These are phyloP conservation scores for Platerodrilus igneus DNA, from an alignment of 2,888 invertebrate genomes.

Conservation along the genomic window DNA sequence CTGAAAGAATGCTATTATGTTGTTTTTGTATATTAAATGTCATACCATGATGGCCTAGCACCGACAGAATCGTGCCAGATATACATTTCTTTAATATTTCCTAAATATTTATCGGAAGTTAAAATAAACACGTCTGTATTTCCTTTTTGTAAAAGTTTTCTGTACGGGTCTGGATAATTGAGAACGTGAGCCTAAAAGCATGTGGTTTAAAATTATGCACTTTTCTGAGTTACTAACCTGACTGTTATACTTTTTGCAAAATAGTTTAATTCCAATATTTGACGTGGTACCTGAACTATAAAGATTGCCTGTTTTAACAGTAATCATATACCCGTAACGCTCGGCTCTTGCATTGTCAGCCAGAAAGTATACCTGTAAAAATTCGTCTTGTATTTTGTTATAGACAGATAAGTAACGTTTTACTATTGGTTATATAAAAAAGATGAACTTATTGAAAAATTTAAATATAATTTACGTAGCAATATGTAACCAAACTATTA, in stretches of 20 bases:
- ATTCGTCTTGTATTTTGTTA: too few species aligned
- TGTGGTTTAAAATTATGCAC: too few species aligned
- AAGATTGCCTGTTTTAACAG: constrained; percentile 6
- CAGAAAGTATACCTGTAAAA: too few species aligned
- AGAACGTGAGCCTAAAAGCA: constrained; percentile 28
- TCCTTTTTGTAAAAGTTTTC: constrained; percentile 25
- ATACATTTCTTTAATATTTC: constrained; percentile 21
- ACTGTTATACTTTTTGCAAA: constrained; percentile 4
- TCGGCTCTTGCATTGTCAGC: too few species aligned
- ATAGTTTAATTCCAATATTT: constrained; percentile 13
- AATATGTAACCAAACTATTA: too few species aligned
- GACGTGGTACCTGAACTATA: constrained; percentile 15
- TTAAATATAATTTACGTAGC: too few species aligned
- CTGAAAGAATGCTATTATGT: constrained; percentile 7
- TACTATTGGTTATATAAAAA: too few species aligned
- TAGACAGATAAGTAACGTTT: too few species aligned
- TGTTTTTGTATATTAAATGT: neutral
- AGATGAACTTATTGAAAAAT: too few species aligned
- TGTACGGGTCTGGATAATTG: constrained; percentile 32
- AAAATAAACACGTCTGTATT: constrained; percentile 27
- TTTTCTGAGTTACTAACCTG: constrained; percentile 8
- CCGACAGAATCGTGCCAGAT: constrained; percentile 32
- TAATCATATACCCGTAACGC: too few species aligned
- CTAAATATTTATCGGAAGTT: constrained; percentile 23
- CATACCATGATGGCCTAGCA: constrained; percentile 28